Conservation (phyloP, 2,797 vertebrate species). For the Labroides dimidiatus region DNA sequence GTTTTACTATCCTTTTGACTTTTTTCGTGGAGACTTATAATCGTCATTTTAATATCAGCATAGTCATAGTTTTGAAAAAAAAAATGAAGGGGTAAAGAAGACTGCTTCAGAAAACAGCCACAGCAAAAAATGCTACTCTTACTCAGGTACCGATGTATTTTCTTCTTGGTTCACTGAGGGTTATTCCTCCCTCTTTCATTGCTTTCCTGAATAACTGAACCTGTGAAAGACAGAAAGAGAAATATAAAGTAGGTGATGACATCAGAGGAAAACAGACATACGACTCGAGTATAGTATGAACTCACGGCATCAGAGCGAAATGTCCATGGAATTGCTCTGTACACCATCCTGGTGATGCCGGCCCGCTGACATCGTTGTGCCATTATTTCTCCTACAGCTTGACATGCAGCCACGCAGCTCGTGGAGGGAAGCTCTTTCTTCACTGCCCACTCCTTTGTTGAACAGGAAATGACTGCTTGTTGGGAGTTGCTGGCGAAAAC, state of each 20-base stretch:
- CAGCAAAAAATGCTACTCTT: not conserved
- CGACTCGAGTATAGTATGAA: not conserved
- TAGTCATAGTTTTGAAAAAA: slow-evolving; percentile 21
- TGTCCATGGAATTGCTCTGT: slow-evolving; percentile 88
- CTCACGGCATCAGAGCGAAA: slow-evolving; percentile 83
- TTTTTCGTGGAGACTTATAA: not conserved
- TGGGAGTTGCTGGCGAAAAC: slow-evolving; percentile 84
- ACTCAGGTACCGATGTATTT: slow-evolving; percentile 78
- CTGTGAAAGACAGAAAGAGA: slow-evolving; percentile 71
- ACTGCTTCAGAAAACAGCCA: slow-evolving; percentile 38
- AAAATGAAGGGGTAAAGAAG: not conserved
- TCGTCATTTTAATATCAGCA: not conserved
- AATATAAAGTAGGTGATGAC: not conserved
- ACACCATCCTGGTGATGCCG: slow-evolving; percentile 91
- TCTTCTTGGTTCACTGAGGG: slow-evolving; percentile 88
- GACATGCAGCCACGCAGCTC: slow-evolving; percentile 85
- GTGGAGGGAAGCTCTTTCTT: slow-evolving; percentile 90
- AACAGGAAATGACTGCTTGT: slow-evolving; percentile 88
- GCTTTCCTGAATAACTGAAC: slow-evolving; percentile 87
- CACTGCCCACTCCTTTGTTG: slow-evolving; percentile 94
- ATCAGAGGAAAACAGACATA: too few species aligned
- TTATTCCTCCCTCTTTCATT: slow-evolving; percentile 89
- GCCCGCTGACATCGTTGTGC: slow-evolving; percentile 91
- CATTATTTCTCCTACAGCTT: slow-evolving; percentile 90
- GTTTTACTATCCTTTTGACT: not conserved